Evolutionary conservation across 2,113 vertebrate genomes (phyloP), one percentile per base, ranked within the genome.

Genomic region (Lycocorax pyrrhopterus): DNA sequence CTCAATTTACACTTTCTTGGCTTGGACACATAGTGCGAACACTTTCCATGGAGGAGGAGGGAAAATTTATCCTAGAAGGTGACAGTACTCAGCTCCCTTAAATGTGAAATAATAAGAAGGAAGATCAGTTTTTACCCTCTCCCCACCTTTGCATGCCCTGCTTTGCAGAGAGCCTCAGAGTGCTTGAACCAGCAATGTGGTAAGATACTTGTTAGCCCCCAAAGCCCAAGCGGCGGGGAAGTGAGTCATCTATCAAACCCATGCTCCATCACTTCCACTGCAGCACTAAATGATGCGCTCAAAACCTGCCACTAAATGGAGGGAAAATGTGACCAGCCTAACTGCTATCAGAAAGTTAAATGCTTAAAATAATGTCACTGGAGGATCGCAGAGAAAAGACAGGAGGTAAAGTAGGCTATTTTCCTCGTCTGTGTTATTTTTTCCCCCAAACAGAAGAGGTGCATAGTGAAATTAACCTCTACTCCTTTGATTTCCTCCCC

Each of bases 331-430:
- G 89, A 67, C 90, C 90, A 84, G 74, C 64, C 91, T 93, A 92
- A 92, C 73, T 69, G 62, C 90, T 86, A 81, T 92, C 81, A 79
- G 82, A 59, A 96, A 95, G 89, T 90, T 96, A 96, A 97, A 95
- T 90, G 83, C 93, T 96, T 96, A 92, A 96, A 96, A 95, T 95
- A 94, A 91, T 93, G 82, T 82, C 94, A 96, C 72, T 87, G 76
- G 87, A 95, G 81, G 87, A 96, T 91, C 0, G 2, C 92, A 75
- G 75, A 84, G 41, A 52, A 90, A 77, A 72, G 67, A 94, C 37
- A 39, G 73, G 66, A 88, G 55, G 72, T 52, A 95, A 95, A 95
- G 35, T 26, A 49, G 63, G 66, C 77, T 94, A 84, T 92, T 96
- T 93, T 68, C 73, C 69, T 81, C 29, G 43, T 37, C 76, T 86